Evolutionary conservation across 1,140 invertebrate species (phyloP), one percentile per base, ranked within the genome.

Genomic region (Ooceraea biroi): DNA sequence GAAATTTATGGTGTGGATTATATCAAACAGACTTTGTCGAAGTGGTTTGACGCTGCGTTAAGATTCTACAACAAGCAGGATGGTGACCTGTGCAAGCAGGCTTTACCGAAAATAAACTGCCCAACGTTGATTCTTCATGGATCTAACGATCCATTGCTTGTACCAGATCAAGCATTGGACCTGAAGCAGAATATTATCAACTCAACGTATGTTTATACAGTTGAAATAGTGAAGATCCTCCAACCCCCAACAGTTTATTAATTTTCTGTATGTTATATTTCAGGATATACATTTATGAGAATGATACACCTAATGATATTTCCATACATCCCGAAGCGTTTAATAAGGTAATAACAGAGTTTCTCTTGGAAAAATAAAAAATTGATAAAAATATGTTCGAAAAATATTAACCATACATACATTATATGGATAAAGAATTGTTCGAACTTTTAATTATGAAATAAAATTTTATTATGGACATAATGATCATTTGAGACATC

Each of bases 251-350:
- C 78, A 41, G 1, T 74, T 66, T 17, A 52, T 78, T 77, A 83
- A 80, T 78, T 90, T 82, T 46, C 27, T 11, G 68, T 65, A 11
- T 69, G 22, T 52, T 52, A 48, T 7, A 0, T 95, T 95, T 69
- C 91, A 97, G 96, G 57, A 90, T 97, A 58, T 90, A 96, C 77
- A 94, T 96, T 41, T 97, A 97, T 89, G 96, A 97, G n/a, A 96
- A 98, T 17, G 98, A 97, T 14, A 97, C 97, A 90, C 98, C 98
- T 90, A 98, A 98, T 92, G 95, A 98, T 27, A 98, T 98, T 91
- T 92, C 98, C 58, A 95, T 95, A 78, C 98, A 97, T 92, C 95
- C 96, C 0, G 95, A 97, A 63, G 96, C 98, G 90, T 98, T 98
- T 90, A 98, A 98, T 91, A 95, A 95, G 78, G 89, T 96, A 17